Evolutionary conservation across 92 coral and sea anemone genomes (phyloP), one percentile per base, ranked within the genome.

Genomic region (Phenganax stokvisi): DNA sequence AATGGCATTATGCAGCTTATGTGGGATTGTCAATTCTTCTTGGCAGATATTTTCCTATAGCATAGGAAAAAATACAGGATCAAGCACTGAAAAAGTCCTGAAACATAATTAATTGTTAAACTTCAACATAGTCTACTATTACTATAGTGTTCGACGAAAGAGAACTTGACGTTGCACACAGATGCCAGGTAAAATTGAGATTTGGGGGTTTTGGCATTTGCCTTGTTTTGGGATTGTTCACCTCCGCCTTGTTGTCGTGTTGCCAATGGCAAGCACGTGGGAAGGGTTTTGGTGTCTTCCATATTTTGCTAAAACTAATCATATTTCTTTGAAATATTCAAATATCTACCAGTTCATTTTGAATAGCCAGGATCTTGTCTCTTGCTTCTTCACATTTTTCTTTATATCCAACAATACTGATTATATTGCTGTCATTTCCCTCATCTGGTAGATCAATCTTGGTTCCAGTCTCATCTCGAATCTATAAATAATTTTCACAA

Each of bases 401-500:
- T 63, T 96, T 96, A 86, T 96, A 97, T 17, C 99, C 99, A 30
- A 97, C 90, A 73, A 96, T 96, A 51, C 87, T 85, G 51, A 96
- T 92, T 8, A 92, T 90, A 30, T 96, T 97, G 70, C 99, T 96
- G 62, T 90, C 97, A 30, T 90, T 90, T 31, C 97, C 99, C 77
- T 96, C 99, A 0, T 97, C 66, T 6, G 99, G 99, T 2, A 96
- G 85, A 44, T 96, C 99, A 56, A 96, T 96, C 90, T 90, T 96
- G n/a, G 99, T 96, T 83, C 92, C 99, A 1, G 99, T 96, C 68
- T 96, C 99, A 70, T 96, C 99, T 20, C 99, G 97, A 80, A 96
- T 96, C 99, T 96, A 70, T 10, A 55, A 37, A 37, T 37, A 37
- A 37, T 37, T 37, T 37, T 37, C 47, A 5, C 47, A 1, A 37